phyloP scores from a whole-genome alignment of 2,113 vertebrate genomes.

The Prionailurus viverrinus region DNA sequence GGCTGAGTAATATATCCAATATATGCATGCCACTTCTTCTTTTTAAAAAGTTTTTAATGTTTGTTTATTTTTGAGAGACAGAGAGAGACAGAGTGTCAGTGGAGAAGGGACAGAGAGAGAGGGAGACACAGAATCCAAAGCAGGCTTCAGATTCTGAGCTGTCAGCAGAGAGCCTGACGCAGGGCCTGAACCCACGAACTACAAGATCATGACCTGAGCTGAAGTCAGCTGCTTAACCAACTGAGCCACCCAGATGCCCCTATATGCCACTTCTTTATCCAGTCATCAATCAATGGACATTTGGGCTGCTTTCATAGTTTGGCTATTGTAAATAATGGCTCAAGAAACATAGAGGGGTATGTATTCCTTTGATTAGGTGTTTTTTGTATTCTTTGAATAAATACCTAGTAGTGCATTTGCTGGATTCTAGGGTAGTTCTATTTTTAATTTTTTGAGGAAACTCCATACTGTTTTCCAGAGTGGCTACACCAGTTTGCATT shows the following conservation, averaged over 20 bases:
- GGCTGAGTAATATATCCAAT: background rate
- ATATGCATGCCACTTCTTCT: background rate
- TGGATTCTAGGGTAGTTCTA: background rate
- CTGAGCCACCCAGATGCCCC: no score
- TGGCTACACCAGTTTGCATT: background rate
- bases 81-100: no score
- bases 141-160: no score
- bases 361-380: background rate
- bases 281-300: background rate
- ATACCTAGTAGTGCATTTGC: background rate
- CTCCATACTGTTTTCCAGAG: background rate
- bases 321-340: background rate
- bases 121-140: no score
- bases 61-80: no score
- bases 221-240: no score
- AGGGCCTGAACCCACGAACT: no score
- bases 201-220: no score
- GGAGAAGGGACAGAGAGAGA: no score
- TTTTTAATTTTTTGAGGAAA: background rate
- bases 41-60: no score
- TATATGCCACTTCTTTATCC: background rate
- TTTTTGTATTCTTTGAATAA: background rate
- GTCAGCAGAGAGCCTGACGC: no score
- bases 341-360: background rate
- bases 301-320: background rate